Evolutionary conservation across 2,888 invertebrate genomes (phyloP), one percentile per base, ranked within the genome.

Genomic region (Drosophila kuntzei): DNA sequence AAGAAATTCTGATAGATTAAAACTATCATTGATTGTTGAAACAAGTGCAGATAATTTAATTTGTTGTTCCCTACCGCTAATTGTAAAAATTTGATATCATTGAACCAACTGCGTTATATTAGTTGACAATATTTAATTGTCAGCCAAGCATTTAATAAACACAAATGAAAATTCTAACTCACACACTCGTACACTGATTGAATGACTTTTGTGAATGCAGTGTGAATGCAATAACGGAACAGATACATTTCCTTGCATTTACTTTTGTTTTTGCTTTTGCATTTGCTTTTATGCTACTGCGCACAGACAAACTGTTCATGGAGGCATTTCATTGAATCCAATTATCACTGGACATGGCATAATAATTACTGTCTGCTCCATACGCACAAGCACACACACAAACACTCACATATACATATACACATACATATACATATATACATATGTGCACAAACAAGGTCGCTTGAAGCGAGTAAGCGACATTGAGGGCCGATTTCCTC

Each of bases 291-390:
- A 51, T 69, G 65, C 76, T 49, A 41, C 49, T 68, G 54, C 46
- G 36, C 71, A 68, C 51, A 57, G 57, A 12, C 76, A 61, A 58
- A 54, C 57, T 34, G 49, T 60, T 63, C 67, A 62, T 64, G 75
- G 63, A 71, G 65, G 75, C 76, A 84, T 87, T 89, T 81, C 80
- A 87, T 85, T 87, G 82, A 89, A 89, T 86, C 86, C 86, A 86
- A 86, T 86, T 86, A 89, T 78, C 89, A 78, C 87, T 89, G 89
- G 77, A 89, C 89, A 89, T 85, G 85, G 89, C 87, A 89, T 87
- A 80, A 89, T 86, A 89, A 86, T 86, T 87, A 89, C 90, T 88
- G 88, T 88, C 89, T 85, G 75, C 78, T 76, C 54, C 66, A 57
- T 57, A 64, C 71, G 67, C 81, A 67, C 61, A 39, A 47, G 47